phyloP scores from a whole-genome alignment of 2,888 invertebrate species.

The Cephalotes varians region DNA sequence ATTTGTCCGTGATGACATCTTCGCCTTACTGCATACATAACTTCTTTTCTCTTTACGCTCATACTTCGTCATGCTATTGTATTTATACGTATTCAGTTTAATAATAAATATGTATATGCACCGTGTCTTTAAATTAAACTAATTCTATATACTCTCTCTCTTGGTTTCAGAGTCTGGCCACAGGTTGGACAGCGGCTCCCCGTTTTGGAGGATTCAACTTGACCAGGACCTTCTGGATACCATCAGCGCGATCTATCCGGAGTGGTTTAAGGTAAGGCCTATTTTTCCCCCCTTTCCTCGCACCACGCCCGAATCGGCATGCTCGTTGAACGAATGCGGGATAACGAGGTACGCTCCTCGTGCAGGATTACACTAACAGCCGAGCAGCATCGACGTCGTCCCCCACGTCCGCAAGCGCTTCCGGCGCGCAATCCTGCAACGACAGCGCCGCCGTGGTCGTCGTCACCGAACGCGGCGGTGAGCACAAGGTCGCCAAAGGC shows the following conservation, averaged over 20 bases:
- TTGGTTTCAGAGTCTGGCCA: constrained; percentile 91
- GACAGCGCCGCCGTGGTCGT: constrained; percentile 77
- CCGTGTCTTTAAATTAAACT: background rate
- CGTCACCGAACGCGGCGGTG: constrained; percentile 77
- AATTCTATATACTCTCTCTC: constrained; percentile 34
- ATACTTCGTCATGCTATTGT: background rate
- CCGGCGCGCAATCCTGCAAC: constrained; percentile 76
- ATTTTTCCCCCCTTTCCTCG: constrained; percentile 27
- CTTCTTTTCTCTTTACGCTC: background rate
- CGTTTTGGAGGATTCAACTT: constrained; percentile 96
- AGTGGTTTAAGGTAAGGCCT: constrained; percentile 92
- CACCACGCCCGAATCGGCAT: background rate
- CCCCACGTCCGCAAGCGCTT: constrained; percentile 75
- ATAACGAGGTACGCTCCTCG: constrained; percentile 72
- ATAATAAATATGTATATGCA: too few species aligned
- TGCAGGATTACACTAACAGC: constrained; percentile 83
- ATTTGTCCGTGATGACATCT: constrained; percentile 54
- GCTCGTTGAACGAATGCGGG: constrained; percentile 48
- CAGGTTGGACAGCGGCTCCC: constrained; percentile 90
- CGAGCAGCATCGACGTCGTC: constrained; percentile 78
- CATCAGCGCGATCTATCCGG: constrained; percentile 96
- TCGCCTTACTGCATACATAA: background rate
- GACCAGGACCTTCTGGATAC: constrained; percentile 97
- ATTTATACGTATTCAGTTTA: background rate
- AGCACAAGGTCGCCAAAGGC: constrained; percentile 78